Conservation (phyloP, 2,797 vertebrate species). For the Myotis findleyi region DNA sequence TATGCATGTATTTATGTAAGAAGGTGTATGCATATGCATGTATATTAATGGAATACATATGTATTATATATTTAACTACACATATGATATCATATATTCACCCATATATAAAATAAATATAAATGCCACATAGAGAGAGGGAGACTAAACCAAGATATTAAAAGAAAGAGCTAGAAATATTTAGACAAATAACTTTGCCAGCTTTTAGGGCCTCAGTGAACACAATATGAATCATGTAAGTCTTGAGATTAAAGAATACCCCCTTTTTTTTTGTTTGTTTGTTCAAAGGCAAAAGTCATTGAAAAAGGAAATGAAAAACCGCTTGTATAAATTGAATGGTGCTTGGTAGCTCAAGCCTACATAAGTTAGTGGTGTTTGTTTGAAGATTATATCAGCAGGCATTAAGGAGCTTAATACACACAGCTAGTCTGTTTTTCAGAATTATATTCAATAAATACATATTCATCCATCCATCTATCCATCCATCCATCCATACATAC, state of each 20-base stretch:
- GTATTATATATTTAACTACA: neutral
- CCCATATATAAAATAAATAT: neutral
- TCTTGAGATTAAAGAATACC: neutral
- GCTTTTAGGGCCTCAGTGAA: neutral
- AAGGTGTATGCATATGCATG: neutral
- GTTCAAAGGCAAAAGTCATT: neutral
- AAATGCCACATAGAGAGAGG: neutral
- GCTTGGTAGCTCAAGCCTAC: neutral
- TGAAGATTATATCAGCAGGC: neutral
- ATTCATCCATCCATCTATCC: neutral
- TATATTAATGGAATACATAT: neutral
- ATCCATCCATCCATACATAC: neutral
- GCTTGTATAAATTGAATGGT: neutral
- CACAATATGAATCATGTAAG: neutral
- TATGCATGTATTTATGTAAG: neutral
- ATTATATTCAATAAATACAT: neutral
- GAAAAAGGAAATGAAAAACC: neutral
- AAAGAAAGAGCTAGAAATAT: neutral
- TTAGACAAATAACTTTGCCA: neutral
- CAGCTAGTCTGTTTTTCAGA: neutral
- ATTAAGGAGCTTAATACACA: neutral
- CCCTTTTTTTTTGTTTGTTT: neutral
- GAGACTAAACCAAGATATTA: neutral
- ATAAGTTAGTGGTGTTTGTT: neutral
- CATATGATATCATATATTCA: neutral